A percentile compares a stretch with the other conserved stretches of the same genome.
Evolutionary conservation across 2,797 vertebrate genomes (phyloP).

Genomic region (Eulemur coronatus): DNA sequence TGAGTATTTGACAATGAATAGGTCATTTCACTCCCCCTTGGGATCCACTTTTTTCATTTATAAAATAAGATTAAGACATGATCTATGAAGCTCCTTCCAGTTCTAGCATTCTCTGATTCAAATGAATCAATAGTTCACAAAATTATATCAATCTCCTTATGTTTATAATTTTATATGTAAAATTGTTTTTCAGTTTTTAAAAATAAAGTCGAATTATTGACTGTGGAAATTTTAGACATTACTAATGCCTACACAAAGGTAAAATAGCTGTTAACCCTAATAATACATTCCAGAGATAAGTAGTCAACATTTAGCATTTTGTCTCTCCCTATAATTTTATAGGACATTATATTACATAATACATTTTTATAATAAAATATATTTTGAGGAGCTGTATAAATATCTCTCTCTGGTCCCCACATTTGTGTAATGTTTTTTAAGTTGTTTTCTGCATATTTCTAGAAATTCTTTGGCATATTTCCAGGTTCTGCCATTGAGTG

Average conservation of each 20-base stretch:
- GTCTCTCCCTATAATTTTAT: background rate
- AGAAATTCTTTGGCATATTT: background rate
- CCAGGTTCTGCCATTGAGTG: background rate
- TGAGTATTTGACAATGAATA: background rate
- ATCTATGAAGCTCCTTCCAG: background rate
- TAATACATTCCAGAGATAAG: background rate
- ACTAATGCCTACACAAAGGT: background rate
- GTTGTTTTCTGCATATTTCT: background rate
- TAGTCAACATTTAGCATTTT: background rate
- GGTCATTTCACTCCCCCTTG: rapidly evolving
- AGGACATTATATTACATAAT: background rate
- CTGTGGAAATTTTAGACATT: background rate
- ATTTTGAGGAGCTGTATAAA: background rate
- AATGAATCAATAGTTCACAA: background rate
- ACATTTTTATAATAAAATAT: background rate
- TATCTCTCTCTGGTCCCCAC: background rate
- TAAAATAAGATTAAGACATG: background rate
- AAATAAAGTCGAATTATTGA: background rate
- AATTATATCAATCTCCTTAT: background rate
- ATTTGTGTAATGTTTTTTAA: background rate
- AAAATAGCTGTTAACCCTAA: background rate
- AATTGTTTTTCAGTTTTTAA: background rate
- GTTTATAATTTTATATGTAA: background rate
- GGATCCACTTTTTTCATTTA: background rate
- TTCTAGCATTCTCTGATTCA: background rate